These are phyloP conservation scores for Toxotes chatareus DNA, from an alignment of 2,113 vertebrate species.

Conservation along the genomic window DNA sequence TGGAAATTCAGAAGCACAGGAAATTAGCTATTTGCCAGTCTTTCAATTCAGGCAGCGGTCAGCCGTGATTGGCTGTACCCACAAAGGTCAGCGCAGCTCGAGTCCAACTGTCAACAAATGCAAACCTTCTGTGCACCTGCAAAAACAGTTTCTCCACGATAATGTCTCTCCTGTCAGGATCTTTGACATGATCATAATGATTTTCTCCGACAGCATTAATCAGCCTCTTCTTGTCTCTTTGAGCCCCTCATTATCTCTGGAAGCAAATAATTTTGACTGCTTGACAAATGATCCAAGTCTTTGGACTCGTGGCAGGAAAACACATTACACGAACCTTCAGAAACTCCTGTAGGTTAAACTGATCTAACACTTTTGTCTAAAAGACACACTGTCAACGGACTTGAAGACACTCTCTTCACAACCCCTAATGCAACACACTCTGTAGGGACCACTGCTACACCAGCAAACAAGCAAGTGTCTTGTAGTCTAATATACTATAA, in stretches of 20 bases:
- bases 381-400: neutral
- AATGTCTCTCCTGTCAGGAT: neutral
- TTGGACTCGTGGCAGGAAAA: neutral
- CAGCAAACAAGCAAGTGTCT: neutral
- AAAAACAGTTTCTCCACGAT: neutral
- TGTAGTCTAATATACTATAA: neutral
- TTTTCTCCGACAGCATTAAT: neutral
- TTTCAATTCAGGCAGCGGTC: neutral
- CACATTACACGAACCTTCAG: neutral
- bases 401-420: neutral
- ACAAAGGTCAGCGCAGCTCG: neutral
- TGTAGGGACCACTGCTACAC: neutral
- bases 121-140: too few relatives aligned
- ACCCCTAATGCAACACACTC: constrained; percentile 1
- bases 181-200: neutral
- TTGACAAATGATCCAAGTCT: neutral
- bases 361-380: neutral
- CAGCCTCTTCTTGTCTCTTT: neutral
- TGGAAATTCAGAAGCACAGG: neutral
- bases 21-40: neutral
- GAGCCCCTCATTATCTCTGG: neutral
- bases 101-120: neutral
- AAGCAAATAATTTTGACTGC: neutral
- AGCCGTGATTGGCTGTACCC: neutral
- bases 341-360: neutral